phyloP scores from a whole-genome alignment of 2,797 vertebrate species.

The Bovichtus variegatus region DNA sequence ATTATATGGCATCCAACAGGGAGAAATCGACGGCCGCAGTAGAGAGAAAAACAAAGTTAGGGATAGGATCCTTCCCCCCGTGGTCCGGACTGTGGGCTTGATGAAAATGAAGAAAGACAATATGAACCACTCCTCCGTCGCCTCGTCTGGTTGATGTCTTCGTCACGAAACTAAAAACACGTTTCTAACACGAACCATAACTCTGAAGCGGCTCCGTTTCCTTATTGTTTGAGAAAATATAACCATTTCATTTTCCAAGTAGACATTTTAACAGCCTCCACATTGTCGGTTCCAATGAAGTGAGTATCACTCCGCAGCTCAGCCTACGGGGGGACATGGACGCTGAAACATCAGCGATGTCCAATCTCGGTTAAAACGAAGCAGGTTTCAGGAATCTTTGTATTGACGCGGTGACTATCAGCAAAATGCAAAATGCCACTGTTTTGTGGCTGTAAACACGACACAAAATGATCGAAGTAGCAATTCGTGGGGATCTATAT shows the following conservation, averaged over 20 bases:
- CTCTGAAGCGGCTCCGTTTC: conserved; percentile 61
- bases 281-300: conserved; percentile 83
- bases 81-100: conserved; percentile 77
- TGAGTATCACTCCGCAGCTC: conserved; percentile 86
- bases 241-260: conserved; percentile 87
- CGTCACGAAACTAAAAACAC: conserved; percentile 67
- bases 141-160: conserved; percentile 50
- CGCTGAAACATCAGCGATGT: conserved; percentile 82
- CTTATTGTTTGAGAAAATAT: conserved; percentile 74
- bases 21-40: conserved; percentile 69
- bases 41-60: conserved; percentile 87
- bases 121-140: conserved; percentile 58
- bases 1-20: conserved; percentile 80
- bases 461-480: conserved; percentile 9
- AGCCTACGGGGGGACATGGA: conserved; percentile 78
- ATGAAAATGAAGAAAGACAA: conserved; percentile 77
- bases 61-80: conserved; percentile 84
- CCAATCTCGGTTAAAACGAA: conserved; percentile 76
- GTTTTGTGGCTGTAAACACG: not conserved
- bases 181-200: conserved; percentile 65
- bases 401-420: too few relatives aligned
- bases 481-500: conserved; percentile 84
- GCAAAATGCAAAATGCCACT: conserved; percentile 7
- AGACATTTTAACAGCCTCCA: conserved; percentile 91
- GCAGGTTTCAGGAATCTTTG: not conserved